Evolutionary conservation across 1,140 invertebrate genomes (phyloP).

Genomic region (Prorops nasuta): DNA sequence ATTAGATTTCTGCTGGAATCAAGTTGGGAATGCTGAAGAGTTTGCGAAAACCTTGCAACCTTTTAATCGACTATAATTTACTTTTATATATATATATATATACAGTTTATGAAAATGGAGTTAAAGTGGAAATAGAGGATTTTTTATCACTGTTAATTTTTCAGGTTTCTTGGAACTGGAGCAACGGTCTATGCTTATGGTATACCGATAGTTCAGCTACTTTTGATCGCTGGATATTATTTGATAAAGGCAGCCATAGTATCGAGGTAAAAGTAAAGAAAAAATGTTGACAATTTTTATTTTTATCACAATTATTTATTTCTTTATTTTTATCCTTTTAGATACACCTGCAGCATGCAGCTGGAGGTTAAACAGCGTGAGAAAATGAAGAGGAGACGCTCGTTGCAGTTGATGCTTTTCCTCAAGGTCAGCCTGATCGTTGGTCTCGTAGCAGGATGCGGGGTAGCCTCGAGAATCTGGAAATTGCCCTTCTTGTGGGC

Average conservation of each 20-base stretch:
- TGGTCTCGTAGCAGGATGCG: slow-evolving; percentile 46
- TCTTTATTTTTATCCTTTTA: too few relatives aligned
- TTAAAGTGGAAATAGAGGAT: too few relatives aligned
- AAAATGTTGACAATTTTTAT: too few relatives aligned
- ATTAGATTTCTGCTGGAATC: too few relatives aligned
- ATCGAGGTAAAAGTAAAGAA: slow-evolving; percentile 52
- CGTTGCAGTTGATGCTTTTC: slow-evolving; percentile 63
- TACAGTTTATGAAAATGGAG: too few relatives aligned
- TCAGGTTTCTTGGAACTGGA: slow-evolving; percentile 54
- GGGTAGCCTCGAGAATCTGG: slow-evolving; percentile 45
- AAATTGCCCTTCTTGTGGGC: slow-evolving; percentile 48
- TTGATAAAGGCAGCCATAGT: slow-evolving; percentile 54
- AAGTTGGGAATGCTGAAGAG: too few relatives aligned
- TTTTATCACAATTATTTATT: too few relatives aligned
- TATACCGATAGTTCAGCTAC: slow-evolving; percentile 47
- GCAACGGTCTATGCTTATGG: slow-evolving; percentile 54
- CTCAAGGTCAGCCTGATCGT: slow-evolving; percentile 59
- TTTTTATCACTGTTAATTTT: too few relatives aligned
- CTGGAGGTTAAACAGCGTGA: slow-evolving; percentile 61
- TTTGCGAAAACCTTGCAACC: too few relatives aligned
- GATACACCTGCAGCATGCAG: slow-evolving; percentile 57
- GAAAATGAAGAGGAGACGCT: slow-evolving; percentile 61
- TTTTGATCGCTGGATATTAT: slow-evolving; percentile 47
- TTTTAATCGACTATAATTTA: too few relatives aligned
- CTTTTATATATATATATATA: too few relatives aligned